Evolutionary conservation across 2,888 invertebrate genomes (phyloP), one percentile per base, ranked within the genome.

Genomic region (Sicus ferrugineus): DNA sequence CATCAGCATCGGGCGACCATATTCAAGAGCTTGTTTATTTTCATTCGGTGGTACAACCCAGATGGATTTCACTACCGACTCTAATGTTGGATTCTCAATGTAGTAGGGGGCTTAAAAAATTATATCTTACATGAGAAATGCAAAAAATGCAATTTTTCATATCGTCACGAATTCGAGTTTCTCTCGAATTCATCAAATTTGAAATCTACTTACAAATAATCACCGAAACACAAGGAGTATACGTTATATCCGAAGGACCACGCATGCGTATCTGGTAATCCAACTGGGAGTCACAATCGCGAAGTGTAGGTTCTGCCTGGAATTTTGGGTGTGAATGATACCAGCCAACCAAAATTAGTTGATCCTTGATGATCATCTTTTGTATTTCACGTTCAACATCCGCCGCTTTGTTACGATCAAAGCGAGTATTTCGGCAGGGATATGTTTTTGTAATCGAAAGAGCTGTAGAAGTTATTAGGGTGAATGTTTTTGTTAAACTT

Each of bases 41-140:
- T 97, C 97, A 54, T 95, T 93, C 2, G 97, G 97, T n/a, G 97
- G 96, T 87, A 95, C 90, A 3, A 97, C 95, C 97, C 97, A 97
- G 85, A 94, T 97, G 68, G 94, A 92, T 72, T 93, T 92, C 16
- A 95, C 88, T 58, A 92, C 92, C 0, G 96, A 95, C 79, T 95
- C 95, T 75, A 93, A 85, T 28, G 92, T 92, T 66, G 90, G 90
- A 79, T 91, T 92, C 81, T 93, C 93, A 70, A 90, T 91, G 79
- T 92, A 92, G 79, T 94, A 94, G 0, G 95, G 94, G 46, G 95
- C 94, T 95, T 23, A 1, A 54, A 54, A 88, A 70, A 71, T 71
- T 71, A 70, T 59, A 42, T 38, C 68, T 75, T 74, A 67, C 62
- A 11, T 16, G 26, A 62, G 5, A 66, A 34, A 23, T 30, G n/a